A percentile compares a stretch with the other conserved stretches of the same genome.
These are phyloP conservation scores for Neoascia interrupta DNA, from an alignment of 2,888 invertebrate species.

Conservation along the genomic window DNA sequence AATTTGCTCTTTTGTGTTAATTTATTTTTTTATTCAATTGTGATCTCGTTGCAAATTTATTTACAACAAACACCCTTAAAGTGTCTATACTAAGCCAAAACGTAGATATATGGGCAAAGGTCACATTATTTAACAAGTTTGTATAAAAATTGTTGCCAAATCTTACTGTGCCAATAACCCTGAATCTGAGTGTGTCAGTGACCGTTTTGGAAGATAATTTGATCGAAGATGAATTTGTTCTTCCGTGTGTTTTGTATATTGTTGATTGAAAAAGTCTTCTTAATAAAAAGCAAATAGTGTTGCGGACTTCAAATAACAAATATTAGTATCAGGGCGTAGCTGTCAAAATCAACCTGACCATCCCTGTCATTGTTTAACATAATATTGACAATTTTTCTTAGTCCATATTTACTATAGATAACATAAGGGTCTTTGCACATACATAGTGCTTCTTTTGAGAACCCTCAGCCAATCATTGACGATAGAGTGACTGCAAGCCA, in stretches of 20 bases:
- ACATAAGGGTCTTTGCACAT: slow-evolving; percentile 18
- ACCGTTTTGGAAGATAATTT: too few species aligned
- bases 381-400: slow-evolving; percentile 9
- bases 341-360: too few species aligned
- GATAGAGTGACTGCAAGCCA: slow-evolving; percentile 9
- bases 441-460: too few species aligned
- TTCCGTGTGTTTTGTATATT: too few species aligned
- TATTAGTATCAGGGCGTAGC: too few species aligned
- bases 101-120: slow-evolving; percentile 9
- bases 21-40: background rate
- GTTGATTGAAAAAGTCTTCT: too few species aligned
- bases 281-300: too few species aligned
- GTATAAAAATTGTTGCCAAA: slow-evolving; percentile 6
- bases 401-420: slow-evolving; percentile 25
- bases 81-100: too few species aligned
- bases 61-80: too few species aligned
- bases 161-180: background rate
- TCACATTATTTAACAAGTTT: slow-evolving; percentile 19
- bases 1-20: background rate
- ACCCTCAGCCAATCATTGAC: slow-evolving; percentile 6
- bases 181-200: background rate
- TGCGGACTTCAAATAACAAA: too few species aligned
- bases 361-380: background rate
- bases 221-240: too few species aligned
- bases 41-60: too few species aligned